Conservation (phyloP, 2,113 vertebrate species). For the Megaceryle maxima region DNA sequence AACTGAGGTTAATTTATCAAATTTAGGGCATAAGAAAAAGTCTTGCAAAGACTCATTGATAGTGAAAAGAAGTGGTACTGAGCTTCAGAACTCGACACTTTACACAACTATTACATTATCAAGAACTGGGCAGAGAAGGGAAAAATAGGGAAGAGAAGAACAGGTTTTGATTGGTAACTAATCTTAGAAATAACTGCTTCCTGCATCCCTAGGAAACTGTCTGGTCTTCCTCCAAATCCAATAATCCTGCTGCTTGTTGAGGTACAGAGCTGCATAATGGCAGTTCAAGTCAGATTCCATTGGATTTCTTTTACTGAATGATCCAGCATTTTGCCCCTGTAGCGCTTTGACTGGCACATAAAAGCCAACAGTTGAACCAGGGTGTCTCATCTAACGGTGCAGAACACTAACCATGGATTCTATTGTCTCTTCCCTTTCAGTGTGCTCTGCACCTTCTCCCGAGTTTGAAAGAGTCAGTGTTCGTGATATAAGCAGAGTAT, state of each 20-base stretch:
- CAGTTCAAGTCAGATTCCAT: not conserved
- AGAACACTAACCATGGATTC: not conserved
- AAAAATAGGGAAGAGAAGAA: not conserved
- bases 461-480: not conserved
- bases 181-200: not conserved
- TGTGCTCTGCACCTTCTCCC: not conserved
- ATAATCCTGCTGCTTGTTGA: not conserved
- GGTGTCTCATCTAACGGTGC: not conserved
- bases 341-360: not conserved
- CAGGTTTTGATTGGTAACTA: not conserved
- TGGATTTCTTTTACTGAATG: not conserved
- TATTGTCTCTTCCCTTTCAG: not conserved
- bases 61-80: not conserved
- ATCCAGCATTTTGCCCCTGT: not conserved
- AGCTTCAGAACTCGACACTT: conserved; percentile 33
- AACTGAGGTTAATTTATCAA: conserved; percentile 17
- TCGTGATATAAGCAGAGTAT: not conserved
- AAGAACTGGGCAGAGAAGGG: not conserved
- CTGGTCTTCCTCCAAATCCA: conserved; percentile 26
- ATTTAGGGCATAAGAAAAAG: not conserved
- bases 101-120: not conserved
- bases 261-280: not conserved
- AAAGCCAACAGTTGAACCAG: not conserved
- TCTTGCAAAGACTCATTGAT: not conserved
- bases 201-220: not conserved